Base-by-base conservation (phyloP, 1,140 invertebrate genomes). In the Oncopeltus fasciatus region DNA sequence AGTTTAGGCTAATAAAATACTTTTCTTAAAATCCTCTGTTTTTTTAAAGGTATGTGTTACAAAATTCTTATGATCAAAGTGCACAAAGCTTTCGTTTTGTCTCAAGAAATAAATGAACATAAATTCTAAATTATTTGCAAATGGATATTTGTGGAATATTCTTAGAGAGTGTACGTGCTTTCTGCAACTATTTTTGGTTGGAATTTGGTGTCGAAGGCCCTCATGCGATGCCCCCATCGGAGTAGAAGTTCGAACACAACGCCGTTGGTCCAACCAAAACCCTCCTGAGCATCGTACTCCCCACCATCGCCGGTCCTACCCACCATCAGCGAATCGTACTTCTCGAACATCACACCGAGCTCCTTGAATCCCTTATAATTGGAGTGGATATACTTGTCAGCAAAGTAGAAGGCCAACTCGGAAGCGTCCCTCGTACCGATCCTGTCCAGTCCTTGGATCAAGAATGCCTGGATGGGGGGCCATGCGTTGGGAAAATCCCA, bases 231-330 rank as follows among this genome's bases (percentile, higher is more conserved):
- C 1, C 83, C 80, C 70, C 86, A 90, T 69, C 78, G 79, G 68
- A 83, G 73, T 2, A 93, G 72, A 27, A 92, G 78, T 68, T 91
- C 86, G 27, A 94, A 72, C 16, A 86, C 79, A 0, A 93, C 85
- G 1, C 93, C 93, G 71, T 96, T 96, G 0, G 88, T 88, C 93
- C 93, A 97, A 2, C 92, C 93, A 71, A 97, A 97, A 14, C 94
- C 94, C 14, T 81, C 79, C 72, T 95, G 90, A 0, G 92, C 86
- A 0, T 75, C 75, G 71, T 96, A 96, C 74, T 97, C 94, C 0
- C 93, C 93, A 0, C 92, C 92, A 9, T 84, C 83, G 0, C 92
- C 93, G 38, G 82, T 80, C 24, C 78, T 74, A 2, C 90, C 90
- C 0, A 82, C 79, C 44, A 77, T 69, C 49, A 79, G 72, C 0